phyloP scores from a whole-genome alignment of 2,888 invertebrate species.

The Parapristionchus giblindavisi region DNA sequence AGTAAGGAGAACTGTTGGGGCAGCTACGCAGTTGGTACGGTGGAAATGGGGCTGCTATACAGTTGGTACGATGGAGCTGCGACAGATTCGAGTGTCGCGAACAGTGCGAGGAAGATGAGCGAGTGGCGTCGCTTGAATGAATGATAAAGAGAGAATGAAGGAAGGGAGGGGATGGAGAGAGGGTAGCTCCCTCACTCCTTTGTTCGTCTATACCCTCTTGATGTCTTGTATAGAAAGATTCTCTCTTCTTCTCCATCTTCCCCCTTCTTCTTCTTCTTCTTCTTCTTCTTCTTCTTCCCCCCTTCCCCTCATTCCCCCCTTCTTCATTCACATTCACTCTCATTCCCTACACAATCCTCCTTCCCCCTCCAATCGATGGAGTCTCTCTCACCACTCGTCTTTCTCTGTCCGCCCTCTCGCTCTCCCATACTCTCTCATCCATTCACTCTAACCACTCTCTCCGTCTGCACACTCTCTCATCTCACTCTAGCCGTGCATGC shows the following conservation, averaged over 20 bases:
- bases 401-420: conserved; percentile 4
- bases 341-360: conserved; percentile 13
- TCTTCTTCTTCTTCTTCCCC: background rate
- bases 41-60: conserved; percentile 22
- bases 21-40: conserved; percentile 1
- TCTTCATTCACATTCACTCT: conserved; percentile 7
- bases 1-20: background rate
- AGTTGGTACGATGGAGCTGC: conserved; percentile 1
- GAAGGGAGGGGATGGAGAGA: conserved; percentile 13
- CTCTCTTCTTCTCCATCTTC: conserved; percentile 14
- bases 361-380: conserved; percentile 17
- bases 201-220: too few relatives aligned
- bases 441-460: conserved; percentile 13
- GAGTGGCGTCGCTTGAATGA: conserved; percentile 10
- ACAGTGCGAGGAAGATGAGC: background rate
- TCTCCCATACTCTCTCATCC: background rate
- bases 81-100: background rate
- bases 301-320: conserved; percentile 15
- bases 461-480: conserved; percentile 30
- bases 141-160: background rate
- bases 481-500: conserved; percentile 7
- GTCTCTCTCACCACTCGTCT: conserved; percentile 12
- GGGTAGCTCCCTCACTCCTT: too few relatives aligned
- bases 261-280: background rate
- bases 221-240: conserved; percentile 9